These are phyloP conservation scores for Netelia fuscicornis DNA, from an alignment of 2,888 invertebrate genomes.

Conservation along the genomic window DNA sequence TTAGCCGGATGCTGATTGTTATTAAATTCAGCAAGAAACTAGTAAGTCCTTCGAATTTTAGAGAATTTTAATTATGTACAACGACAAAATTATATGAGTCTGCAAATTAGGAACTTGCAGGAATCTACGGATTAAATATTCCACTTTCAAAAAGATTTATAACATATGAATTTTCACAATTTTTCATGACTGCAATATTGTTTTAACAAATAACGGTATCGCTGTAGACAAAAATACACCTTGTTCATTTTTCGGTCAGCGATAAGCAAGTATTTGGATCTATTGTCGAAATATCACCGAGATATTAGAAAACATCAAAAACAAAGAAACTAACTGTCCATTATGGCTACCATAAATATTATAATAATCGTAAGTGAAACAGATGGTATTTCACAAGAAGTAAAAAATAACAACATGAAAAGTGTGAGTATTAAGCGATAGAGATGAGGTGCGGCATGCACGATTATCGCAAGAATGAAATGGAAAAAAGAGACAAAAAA, in stretches of 20 bases:
- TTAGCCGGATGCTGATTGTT: no score
- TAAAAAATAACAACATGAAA: neutral
- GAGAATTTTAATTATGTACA: no score
- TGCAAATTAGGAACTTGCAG: no score
- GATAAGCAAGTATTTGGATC: neutral
- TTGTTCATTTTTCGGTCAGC: neutral
- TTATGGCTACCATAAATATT: neutral
- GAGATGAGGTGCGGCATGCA: conserved; percentile 12
- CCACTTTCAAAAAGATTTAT: no score
- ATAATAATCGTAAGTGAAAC: neutral
- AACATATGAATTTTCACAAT: no score
- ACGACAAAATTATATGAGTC: no score
- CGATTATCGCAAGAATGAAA: conserved; percentile 21
- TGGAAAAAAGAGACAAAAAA: neutral
- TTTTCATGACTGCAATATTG: no score
- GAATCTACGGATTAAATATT: no score
- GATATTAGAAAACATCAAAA: neutral
- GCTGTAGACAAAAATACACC: neutral
- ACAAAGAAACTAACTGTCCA: neutral
- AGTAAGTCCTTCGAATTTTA: no score
- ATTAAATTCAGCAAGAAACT: no score
- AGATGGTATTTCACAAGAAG: neutral
- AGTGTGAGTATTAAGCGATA: conserved; percentile 2
- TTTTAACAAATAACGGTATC: no score
- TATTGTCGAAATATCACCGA: neutral